Conservation (phyloP, 2,797 vertebrate genomes). For the Pipistrellus pygmaeus region DNA sequence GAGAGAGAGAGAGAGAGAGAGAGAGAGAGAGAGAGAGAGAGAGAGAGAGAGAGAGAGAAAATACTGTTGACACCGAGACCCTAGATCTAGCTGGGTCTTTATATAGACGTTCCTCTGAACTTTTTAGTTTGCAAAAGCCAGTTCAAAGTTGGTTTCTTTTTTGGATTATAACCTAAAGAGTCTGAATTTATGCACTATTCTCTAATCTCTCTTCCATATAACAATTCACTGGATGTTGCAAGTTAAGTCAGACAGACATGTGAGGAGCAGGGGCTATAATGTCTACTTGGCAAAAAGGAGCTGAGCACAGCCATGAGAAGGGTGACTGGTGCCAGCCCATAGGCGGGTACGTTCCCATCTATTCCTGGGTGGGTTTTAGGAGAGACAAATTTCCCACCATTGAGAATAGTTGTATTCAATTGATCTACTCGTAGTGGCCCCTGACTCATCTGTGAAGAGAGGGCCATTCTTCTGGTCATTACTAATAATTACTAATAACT, state of each 20-base stretch:
- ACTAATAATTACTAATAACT: constrained; percentile 16
- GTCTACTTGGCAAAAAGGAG: not conserved
- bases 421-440: not conserved
- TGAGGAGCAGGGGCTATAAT: not conserved
- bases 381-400: not conserved
- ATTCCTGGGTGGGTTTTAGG: not conserved
- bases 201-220: not conserved
- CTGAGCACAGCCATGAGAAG: not conserved
- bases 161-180: not conserved
- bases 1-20: not conserved
- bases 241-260: not conserved
- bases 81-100: not conserved
- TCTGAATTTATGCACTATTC: not conserved
- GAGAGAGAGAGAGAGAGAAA: not conserved
- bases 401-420: not conserved
- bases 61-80: not conserved
- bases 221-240: not conserved
- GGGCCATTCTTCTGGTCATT: not conserved
- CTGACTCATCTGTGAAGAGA: constrained; percentile 24
- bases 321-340: not conserved
- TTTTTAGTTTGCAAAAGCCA: not conserved
- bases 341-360: not conserved
- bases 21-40: not conserved
- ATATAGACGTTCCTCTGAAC: not conserved
- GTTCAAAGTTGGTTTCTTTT: constrained; percentile 29